Conservation (phyloP, 2,797 vertebrate species). For the Spea hammondii region DNA sequence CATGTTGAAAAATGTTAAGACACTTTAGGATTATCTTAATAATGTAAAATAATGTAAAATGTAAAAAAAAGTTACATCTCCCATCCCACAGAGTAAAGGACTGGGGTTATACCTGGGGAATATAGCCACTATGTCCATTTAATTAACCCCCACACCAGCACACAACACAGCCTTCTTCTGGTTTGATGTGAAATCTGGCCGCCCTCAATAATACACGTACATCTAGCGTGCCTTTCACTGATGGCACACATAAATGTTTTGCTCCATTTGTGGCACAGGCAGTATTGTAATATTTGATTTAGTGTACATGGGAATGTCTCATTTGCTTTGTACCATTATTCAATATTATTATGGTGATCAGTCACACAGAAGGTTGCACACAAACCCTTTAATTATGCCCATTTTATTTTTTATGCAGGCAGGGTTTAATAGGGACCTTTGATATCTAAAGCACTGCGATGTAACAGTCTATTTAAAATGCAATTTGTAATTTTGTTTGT, state of each 20-base stretch:
- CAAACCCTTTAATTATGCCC: not conserved
- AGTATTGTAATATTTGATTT: not conserved
- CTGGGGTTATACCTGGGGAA: too few relatives aligned
- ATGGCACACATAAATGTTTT: not conserved
- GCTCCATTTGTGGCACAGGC: not conserved
- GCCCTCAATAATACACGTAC: too few relatives aligned
- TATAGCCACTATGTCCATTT: too few relatives aligned
- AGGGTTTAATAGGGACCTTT: not conserved
- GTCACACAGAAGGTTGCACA: not conserved
- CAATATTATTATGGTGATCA: not conserved
- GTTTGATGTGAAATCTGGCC: too few relatives aligned
- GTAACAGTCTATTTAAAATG: constrained; percentile 21
- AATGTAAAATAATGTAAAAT: too few relatives aligned
- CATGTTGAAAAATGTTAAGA: too few relatives aligned
- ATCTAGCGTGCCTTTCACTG: not conserved
- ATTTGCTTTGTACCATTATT: not conserved
- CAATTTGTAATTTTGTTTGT: constrained; percentile 12
- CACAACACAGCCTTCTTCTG: too few relatives aligned
- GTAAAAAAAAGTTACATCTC: too few relatives aligned
- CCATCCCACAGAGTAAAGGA: too few relatives aligned
- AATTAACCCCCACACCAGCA: too few relatives aligned
- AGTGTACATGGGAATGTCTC: not conserved
- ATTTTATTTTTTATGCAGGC: not conserved
- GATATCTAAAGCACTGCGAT: constrained; percentile 7
- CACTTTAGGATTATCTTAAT: too few relatives aligned